Evolutionary conservation across 2,888 invertebrate genomes (phyloP).

Genomic region (Meganola albula): DNA sequence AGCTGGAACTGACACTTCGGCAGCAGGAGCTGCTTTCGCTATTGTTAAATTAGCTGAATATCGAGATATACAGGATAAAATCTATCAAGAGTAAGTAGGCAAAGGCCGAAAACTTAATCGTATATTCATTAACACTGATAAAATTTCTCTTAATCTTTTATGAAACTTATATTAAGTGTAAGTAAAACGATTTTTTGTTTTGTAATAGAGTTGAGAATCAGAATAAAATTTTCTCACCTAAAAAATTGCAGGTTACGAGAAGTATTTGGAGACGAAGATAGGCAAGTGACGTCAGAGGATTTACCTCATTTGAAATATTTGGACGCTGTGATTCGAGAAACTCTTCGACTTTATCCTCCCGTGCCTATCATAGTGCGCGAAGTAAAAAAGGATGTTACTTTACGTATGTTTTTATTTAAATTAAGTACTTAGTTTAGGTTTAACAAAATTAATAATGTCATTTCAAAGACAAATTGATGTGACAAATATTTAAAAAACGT

Average conservation of each 20-base stretch:
- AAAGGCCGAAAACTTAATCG: too few relatives aligned
- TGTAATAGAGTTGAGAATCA: too few relatives aligned
- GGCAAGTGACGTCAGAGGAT: conserved; percentile 20
- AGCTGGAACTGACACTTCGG: conserved; percentile 35
- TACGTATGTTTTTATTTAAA: conserved; percentile 29
- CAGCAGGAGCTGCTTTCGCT: conserved; percentile 31
- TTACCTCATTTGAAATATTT: conserved; percentile 27
- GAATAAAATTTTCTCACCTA: too few relatives aligned
- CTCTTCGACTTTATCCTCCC: conserved; percentile 30
- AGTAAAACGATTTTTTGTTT: too few relatives aligned
- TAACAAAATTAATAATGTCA: too few relatives aligned
- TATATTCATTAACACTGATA: too few relatives aligned
- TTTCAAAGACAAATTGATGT: too few relatives aligned
- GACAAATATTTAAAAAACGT: too few relatives aligned
- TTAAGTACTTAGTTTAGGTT: too few relatives aligned
- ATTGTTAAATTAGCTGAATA: conserved; percentile 32
- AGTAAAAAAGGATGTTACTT: conserved; percentile 13
- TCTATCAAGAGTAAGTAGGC: conserved; percentile 41
- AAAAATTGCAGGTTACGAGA: conserved; percentile 16
- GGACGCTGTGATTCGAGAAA: conserved; percentile 31
- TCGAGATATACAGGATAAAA: conserved; percentile 37
- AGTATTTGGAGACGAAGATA: conserved; percentile 23
- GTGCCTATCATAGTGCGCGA: conserved; percentile 26
- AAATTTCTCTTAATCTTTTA: too few relatives aligned
- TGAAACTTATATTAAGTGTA: too few relatives aligned